Evolutionary conservation across 2,113 vertebrate genomes (phyloP), one percentile per base, ranked within the genome.

Genomic region (Benitochromis conjunctus): DNA sequence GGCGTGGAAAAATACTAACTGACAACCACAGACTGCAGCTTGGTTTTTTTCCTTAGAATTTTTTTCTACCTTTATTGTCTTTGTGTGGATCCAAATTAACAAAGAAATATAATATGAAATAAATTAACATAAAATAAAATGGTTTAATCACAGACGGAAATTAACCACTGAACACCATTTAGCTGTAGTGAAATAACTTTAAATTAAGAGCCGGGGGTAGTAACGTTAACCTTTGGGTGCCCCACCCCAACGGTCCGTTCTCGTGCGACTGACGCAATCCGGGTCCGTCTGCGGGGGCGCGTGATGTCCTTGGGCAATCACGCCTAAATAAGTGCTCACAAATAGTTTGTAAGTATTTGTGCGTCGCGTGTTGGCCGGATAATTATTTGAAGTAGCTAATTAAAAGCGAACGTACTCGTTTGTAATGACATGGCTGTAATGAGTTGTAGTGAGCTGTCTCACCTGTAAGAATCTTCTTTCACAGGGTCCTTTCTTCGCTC

Each of bases 181-280:
- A 41, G 62, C 11, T 7, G 34, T 21, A 66, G 38, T 41, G 19
- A 41, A 66, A 66, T 38, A n/a, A 38, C 5, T 79, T 56, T 18
- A 79, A 41, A 21, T 43, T 14, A 43, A 69, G 38, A 69, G 38
- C 5, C 9, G 41, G 14, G 13, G 31, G n/a, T 5, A 7, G 8
- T 13, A 6, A 3, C 6, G 7, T 12, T 43, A 41, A 74, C 11
- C 9, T 5, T 26, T 2, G 7, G 3, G 41, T 31, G 57, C 57
- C 26, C 26, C 14, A 53, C 38, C 16, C 58, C 18, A 29, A 5
- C 19, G 9, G 7, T 86, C 14, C 1, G 55, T 53, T 41, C 48
- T 64, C 83, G 2, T 5, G 46, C 69, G 43, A 57, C 71, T 88
- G 89, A 92, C 92, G 85, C 85, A 90, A 86, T 4, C 48, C 19